A percentile compares a stretch with the other conserved stretches of the same genome.
phyloP scores from a whole-genome alignment of 2,888 invertebrate genomes.

The Drosophila paucipuncta region DNA sequence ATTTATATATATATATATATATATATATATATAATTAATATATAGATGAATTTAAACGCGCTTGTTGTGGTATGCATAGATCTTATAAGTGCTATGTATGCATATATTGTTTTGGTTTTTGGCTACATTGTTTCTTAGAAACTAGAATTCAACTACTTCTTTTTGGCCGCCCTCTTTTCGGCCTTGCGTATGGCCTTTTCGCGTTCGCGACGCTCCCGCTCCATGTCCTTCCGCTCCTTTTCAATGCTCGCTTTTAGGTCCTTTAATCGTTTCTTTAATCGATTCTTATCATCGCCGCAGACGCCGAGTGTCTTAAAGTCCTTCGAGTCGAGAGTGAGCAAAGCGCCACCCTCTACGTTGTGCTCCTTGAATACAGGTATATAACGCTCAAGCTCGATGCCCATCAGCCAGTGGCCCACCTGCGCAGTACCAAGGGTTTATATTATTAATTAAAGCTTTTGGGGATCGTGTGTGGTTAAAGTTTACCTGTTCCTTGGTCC shows the following conservation, averaged over 20 bases:
- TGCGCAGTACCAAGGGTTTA: constrained; percentile 80
- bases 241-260: constrained; percentile 92
- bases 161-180: constrained; percentile 92
- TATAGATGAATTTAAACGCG: constrained; percentile 27
- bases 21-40: background rate
- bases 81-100: constrained; percentile 60
- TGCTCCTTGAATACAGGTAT: constrained; percentile 94
- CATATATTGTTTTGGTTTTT: constrained; percentile 73
- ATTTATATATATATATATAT: constrained; percentile 4
- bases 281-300: constrained; percentile 91
- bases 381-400: constrained; percentile 94
- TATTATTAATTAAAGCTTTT: background rate
- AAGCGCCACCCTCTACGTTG: constrained; percentile 93
- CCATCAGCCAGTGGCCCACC: constrained; percentile 96
- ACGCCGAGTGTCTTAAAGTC: constrained; percentile 95
- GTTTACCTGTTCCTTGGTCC: constrained; percentile 91
- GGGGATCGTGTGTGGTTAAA: background rate
- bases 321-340: constrained; percentile 94
- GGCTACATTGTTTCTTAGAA: constrained; percentile 71
- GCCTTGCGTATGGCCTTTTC: constrained; percentile 95
- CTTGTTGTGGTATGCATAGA: constrained; percentile 53
- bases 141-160: constrained; percentile 85
- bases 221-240: constrained; percentile 90
- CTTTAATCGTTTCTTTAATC: constrained; percentile 94
- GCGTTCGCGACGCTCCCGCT: constrained; percentile 93